Evolutionary conservation across 2,113 vertebrate genomes (phyloP), one percentile per base, ranked within the genome.

Genomic region (Rhynchopsitta pachyrhyncha): DNA sequence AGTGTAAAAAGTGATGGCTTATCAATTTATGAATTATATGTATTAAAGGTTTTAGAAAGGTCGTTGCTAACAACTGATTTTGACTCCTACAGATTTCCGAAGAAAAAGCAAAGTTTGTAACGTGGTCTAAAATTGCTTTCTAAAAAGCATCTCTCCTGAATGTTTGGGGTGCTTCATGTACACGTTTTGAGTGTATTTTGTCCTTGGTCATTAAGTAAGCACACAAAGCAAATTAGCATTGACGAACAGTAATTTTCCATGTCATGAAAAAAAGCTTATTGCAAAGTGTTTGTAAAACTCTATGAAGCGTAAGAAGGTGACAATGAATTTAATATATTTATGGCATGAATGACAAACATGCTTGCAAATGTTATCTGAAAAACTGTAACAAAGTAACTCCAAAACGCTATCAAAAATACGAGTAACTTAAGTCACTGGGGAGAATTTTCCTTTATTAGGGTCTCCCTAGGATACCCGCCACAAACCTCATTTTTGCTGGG

Each of bases 321-420:
- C 60, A 92, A 60, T 35, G 5, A 79, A 59, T 82, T 87, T 60
- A 91, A 39, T 74, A 42, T 59, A 64, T 89, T 82, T 31, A 44
- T 62, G 29, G 67, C 33, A 86, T 11, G 19, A 62, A 88, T 70
- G 24, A 62, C 14, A 90, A 67, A 44, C 2, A 5, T 53, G 27
- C 47, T 91, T 41, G 50, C 11, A 59, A 90, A 59, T 28, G 25
- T 74, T 71, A 86, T 60, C 75, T 85, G 35, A 90, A 93, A 90
- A 47, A 84, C 46, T 62, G 47, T 53, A 75, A 78, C 19, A 68
- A 82, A 96, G 47, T 27, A 91, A 90, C 44, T 92, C 55, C 29
- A 57, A 73, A 97, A 95, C 95, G 84, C 93, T 89, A 80, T 81
- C 82, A 97, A 83, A 47, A 77, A 73, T 47, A 31, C 52, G n/a